These are phyloP conservation scores for Micromussa lordhowensis DNA, from an alignment of 92 coral and sea anemone species.

Conservation along the genomic window DNA sequence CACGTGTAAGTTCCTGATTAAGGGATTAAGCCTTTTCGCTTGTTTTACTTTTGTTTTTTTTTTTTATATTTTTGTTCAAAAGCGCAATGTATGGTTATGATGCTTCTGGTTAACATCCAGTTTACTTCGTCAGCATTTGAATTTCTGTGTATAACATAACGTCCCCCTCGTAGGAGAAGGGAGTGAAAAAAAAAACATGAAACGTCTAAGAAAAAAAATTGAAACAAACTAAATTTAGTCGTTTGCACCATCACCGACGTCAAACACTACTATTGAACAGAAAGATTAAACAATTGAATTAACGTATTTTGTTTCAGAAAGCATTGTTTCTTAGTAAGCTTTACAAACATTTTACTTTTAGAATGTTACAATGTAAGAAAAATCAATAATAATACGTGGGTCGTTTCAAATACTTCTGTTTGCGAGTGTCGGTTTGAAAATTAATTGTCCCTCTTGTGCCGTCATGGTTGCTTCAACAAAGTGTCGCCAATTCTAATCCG, in stretches of 20 bases:
- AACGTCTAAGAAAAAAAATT: background rate
- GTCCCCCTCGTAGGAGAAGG: background rate
- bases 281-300: background rate
- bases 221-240: background rate
- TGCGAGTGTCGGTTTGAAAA: background rate
- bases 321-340: background rate
- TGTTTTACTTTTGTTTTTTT: background rate
- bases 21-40: conserved; percentile 10
- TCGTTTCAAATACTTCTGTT: background rate
- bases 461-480: background rate
- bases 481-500: background rate
- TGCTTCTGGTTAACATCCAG: background rate
- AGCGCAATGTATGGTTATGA: background rate
- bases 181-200: background rate
- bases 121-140: background rate
- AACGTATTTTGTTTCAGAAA: conserved; percentile 1
- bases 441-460: background rate
- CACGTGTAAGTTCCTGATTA: conserved; percentile 15
- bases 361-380: conserved; percentile 3
- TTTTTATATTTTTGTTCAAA: background rate
- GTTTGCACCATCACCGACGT: background rate
- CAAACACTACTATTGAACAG: background rate
- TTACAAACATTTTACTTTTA: background rate
- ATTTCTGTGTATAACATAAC: too few species aligned
- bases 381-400: background rate